These are phyloP conservation scores for Urocynchramus pylzowi DNA, from an alignment of 2,113 vertebrate species.

Conservation along the genomic window DNA sequence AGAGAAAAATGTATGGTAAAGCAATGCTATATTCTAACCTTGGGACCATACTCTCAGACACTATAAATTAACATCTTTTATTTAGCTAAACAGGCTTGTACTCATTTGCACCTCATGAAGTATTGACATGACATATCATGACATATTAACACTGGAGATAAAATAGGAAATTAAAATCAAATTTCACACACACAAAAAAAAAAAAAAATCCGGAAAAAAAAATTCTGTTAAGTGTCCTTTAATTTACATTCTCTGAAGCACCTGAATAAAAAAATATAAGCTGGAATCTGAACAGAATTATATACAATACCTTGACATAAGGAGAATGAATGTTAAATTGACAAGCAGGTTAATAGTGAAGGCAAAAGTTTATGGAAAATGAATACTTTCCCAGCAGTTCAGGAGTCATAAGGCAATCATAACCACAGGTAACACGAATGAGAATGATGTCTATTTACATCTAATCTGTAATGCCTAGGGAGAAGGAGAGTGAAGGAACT, in stretches of 20 bases:
- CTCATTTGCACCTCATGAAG: neutral
- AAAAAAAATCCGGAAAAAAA: rapidly evolving
- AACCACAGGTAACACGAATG: neutral
- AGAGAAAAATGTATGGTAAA: neutral
- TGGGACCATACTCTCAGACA: neutral
- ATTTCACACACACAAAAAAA: neutral
- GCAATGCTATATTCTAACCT: neutral
- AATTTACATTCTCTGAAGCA: neutral
- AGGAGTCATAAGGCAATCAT: neutral
- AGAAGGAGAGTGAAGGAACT: neutral
- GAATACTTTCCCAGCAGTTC: neutral
- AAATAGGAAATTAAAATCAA: neutral
- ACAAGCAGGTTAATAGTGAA: conserved; percentile 2
- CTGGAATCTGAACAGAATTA: neutral
- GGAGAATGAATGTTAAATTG: neutral
- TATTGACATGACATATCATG: neutral
- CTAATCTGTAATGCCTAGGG: neutral
- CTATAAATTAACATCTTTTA: neutral
- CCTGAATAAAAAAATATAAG: neutral
- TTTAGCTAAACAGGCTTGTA: neutral
- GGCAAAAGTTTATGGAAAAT: neutral
- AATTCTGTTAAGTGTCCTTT: neutral
- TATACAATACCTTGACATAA: neutral
- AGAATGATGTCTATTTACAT: neutral
- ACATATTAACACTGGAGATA: neutral